phyloP scores from a whole-genome alignment of 2,888 invertebrate genomes.

The Nemurella pictetii region DNA sequence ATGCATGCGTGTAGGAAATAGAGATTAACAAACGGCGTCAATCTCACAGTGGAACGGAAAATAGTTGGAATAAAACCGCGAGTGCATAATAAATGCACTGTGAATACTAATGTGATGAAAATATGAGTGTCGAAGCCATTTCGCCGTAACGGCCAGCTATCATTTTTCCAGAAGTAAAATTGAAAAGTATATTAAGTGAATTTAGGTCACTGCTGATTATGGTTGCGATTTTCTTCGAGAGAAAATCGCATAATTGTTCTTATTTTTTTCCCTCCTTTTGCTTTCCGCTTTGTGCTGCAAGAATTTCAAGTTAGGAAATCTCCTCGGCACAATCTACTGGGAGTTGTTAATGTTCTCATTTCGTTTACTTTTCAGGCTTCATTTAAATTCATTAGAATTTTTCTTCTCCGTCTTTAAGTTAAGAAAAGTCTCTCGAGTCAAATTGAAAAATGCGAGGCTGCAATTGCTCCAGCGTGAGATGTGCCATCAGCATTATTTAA shows the following conservation, averaged over 20 bases:
- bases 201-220: conserved; percentile 11
- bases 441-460: not conserved
- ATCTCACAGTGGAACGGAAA: too few relatives aligned
- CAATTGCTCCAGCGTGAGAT: not conserved
- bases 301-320: not conserved
- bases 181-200: conserved; percentile 1
- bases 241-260: not conserved
- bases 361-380: conserved; percentile 33
- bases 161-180: not conserved
- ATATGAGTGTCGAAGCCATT: not conserved
- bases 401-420: conserved; percentile 12
- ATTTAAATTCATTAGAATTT: conserved; percentile 35
- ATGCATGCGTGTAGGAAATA: too few relatives aligned
- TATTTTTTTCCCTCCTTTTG: not conserved
- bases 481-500: conserved; percentile 25
- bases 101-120: too few relatives aligned
- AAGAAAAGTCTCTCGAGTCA: not conserved
- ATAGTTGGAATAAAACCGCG: too few relatives aligned
- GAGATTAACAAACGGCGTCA: too few relatives aligned
- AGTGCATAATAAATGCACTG: too few relatives aligned
- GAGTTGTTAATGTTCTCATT: conserved; percentile 15
- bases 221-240: not conserved
- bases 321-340: not conserved
- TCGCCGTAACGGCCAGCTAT: not conserved
- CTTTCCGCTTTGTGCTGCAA: conserved; percentile 21